Conservation (phyloP, 2,797 vertebrate species). For the Halcyon chelicuti region DNA sequence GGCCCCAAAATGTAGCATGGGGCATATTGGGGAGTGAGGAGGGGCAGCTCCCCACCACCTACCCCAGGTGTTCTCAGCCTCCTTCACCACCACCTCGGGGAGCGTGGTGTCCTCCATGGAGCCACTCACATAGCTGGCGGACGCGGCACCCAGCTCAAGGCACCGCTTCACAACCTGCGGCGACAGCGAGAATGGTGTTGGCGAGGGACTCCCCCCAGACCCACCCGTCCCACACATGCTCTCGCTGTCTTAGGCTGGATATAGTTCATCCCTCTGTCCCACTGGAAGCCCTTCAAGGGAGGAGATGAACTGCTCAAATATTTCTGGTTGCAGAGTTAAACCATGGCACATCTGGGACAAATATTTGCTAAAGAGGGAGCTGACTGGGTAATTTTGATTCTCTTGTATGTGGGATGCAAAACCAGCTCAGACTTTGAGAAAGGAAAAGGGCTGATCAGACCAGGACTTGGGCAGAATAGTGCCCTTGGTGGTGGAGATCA, state of each 20-base stretch:
- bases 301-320: fast-evolving
- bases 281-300: neutral
- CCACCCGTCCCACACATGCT: fast-evolving
- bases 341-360: neutral
- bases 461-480: neutral
- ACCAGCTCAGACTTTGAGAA: neutral
- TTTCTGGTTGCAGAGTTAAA: neutral
- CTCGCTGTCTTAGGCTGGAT: fast-evolving
- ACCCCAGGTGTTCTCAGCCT: conserved; percentile 78
- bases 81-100: conserved; percentile 61
- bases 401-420: neutral
- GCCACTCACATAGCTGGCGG: conserved; percentile 68
- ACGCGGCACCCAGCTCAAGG: conserved; percentile 73
- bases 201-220: fast-evolving
- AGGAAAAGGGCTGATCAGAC: neutral
- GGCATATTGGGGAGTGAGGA: neutral
- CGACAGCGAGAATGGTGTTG: fast-evolving
- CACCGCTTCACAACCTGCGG: conserved; percentile 67
- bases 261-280: fast-evolving
- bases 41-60: neutral
- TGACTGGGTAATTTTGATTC: neutral
- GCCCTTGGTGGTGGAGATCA: neutral
- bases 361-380: neutral
- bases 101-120: conserved; percentile 74
- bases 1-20: fast-evolving